Percentiles rank a stretch among this genome's conserved stretches.
These are phyloP conservation scores for Chaunax sp. DNA, from an alignment of 2,797 vertebrate genomes.

Conservation along the genomic window DNA sequence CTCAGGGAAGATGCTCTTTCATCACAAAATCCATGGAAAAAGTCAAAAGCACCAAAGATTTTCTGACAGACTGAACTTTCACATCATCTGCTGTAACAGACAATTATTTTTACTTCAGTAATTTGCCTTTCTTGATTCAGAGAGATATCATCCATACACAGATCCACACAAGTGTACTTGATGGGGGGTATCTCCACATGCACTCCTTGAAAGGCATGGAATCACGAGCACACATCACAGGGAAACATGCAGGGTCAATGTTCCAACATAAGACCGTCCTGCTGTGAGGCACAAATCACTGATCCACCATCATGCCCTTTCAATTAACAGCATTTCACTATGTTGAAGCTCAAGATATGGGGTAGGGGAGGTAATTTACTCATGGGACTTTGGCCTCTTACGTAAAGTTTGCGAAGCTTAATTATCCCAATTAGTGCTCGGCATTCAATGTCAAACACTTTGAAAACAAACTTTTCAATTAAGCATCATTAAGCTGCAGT, in stretches of 20 bases:
- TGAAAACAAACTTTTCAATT: conserved; percentile 78
- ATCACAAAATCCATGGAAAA: too few species aligned
- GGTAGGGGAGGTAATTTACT: conserved; percentile 36
- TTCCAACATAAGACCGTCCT: not conserved
- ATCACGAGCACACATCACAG: not conserved
- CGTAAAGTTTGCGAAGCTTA: conserved; percentile 63
- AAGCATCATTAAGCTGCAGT: conserved; percentile 68
- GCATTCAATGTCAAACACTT: conserved; percentile 66
- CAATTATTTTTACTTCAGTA: too few species aligned
- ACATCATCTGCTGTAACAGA: too few species aligned
- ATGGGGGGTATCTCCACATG: too few species aligned
- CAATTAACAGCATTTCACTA: conserved; percentile 33
- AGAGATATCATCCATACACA: too few species aligned
- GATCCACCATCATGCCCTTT: conserved; percentile 6
- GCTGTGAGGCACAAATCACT: conserved; percentile 13
- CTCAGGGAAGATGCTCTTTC: too few species aligned
- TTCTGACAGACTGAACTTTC: too few species aligned
- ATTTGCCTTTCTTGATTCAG: too few species aligned
- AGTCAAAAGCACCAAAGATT: too few species aligned
- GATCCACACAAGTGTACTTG: too few species aligned
- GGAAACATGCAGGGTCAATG: not conserved
- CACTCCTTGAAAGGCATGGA: not conserved
- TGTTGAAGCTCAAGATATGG: conserved; percentile 10
- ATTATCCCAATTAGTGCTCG: conserved; percentile 64
- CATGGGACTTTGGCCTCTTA: conserved; percentile 43